These are phyloP conservation scores for Plebejus anna DNA, from an alignment of 2,888 invertebrate genomes.

Conservation along the genomic window DNA sequence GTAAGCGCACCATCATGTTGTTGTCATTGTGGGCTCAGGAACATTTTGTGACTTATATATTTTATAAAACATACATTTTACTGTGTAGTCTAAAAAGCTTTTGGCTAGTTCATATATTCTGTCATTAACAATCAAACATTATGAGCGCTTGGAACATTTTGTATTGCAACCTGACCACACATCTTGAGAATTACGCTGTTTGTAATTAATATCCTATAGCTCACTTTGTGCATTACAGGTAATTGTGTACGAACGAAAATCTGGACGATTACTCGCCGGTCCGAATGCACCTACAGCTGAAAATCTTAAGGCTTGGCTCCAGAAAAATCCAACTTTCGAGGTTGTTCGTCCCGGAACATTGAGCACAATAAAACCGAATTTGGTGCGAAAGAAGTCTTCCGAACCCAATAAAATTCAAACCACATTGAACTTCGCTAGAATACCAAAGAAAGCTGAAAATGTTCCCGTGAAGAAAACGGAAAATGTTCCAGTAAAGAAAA, in stretches of 20 bases:
- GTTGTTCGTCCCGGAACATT: slow-evolving; percentile 85
- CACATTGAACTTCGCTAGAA: slow-evolving; percentile 69
- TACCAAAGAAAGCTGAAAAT: slow-evolving; percentile 56
- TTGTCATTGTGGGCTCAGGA: slow-evolving; percentile 29
- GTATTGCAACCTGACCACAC: not conserved
- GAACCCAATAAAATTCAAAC: slow-evolving; percentile 68
- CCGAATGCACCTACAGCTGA: slow-evolving; percentile 90
- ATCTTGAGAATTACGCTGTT: not conserved
- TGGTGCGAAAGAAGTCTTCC: slow-evolving; percentile 53
- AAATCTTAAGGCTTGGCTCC: slow-evolving; percentile 90
- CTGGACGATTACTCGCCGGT: slow-evolving; percentile 86
- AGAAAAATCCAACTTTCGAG: slow-evolving; percentile 92
- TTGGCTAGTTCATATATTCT: not conserved
- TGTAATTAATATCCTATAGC: not conserved
- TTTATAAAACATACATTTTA: not conserved
- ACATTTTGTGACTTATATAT: not conserved
- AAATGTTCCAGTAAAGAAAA: slow-evolving; percentile 44
- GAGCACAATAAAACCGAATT: slow-evolving; percentile 66
- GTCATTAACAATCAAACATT: not conserved
- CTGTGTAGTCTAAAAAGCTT: not conserved
- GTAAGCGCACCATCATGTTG: slow-evolving; percentile 44
- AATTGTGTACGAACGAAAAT: slow-evolving; percentile 90
- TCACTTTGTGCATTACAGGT: slow-evolving; percentile 65
- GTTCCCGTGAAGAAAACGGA: slow-evolving; percentile 45
- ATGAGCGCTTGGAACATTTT: not conserved